Conservation (phyloP, 2,797 vertebrate genomes). For the Rhodeus uyekii region DNA sequence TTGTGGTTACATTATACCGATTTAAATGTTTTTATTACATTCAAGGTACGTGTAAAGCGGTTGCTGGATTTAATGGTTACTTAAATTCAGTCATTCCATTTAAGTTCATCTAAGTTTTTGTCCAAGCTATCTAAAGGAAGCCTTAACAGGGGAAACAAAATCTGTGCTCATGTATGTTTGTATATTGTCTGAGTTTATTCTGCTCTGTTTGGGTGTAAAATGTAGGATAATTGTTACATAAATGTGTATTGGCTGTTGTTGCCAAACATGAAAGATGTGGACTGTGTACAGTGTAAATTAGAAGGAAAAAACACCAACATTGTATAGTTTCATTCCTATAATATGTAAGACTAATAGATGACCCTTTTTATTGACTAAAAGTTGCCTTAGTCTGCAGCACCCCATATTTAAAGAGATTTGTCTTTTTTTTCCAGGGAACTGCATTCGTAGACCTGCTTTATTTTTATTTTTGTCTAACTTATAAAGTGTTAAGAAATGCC, state of each 20-base stretch:
- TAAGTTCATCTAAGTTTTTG: conserved; percentile 46
- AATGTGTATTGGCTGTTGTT: conserved; percentile 63
- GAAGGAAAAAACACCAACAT: conserved; percentile 69
- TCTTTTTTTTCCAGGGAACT: conserved; percentile 72
- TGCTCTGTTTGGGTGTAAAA: conserved; percentile 67
- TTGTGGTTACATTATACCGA: conserved; percentile 5
- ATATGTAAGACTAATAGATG: conserved; percentile 72
- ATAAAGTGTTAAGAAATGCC: conserved; percentile 67
- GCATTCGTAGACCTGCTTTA: conserved; percentile 70
- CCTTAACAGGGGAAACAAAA: conserved; percentile 48
- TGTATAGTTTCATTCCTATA: conserved; percentile 80
- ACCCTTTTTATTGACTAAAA: conserved; percentile 76
- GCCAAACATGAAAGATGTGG: conserved; percentile 63
- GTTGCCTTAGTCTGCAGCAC: conserved; percentile 80
- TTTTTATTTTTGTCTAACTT: conserved; percentile 71
- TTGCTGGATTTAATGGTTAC: background rate
- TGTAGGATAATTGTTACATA: conserved; percentile 71
- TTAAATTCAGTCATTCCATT: conserved; percentile 35
- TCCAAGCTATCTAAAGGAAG: conserved; percentile 52
- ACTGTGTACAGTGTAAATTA: conserved; percentile 79
- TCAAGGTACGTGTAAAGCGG: conserved; percentile 4
- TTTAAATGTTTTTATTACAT: conserved; percentile 13
- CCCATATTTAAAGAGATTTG: conserved; percentile 75
- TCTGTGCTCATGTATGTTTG: conserved; percentile 73
- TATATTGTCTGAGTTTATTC: conserved; percentile 69